Evolutionary conservation across 2,888 invertebrate species (phyloP), one percentile per base, ranked within the genome.

Genomic region (Bimastos eiseni): DNA sequence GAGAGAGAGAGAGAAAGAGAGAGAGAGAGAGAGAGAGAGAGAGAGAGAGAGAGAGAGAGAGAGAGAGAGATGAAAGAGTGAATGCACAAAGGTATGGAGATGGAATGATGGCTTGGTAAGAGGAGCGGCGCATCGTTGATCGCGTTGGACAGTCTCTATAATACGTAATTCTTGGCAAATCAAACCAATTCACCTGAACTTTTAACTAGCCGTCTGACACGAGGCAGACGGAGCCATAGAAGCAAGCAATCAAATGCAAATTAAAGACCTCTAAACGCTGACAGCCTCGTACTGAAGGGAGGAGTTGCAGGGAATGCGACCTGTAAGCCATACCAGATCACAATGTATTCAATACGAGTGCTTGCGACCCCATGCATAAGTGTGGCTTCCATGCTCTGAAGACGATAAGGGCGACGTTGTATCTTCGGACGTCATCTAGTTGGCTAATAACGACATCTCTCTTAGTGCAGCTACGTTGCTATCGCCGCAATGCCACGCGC

Each of bases 261-360:
- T 70, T 70, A 70, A 70, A 70, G 70, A 70, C 70, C 70, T 70
- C 70, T 70, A 70, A 70, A 70, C 30, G 70, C 70, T n/a, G 55
- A 55, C 55, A 55, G 70, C 17, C 11, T n/a, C 70, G 70, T 70
- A n/a, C 11, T n/a, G 70, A 41, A 15, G 15, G 70, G 49, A 49
- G 49, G 70, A 30, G 70, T 70, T 13, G 30, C 30, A 1, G 8
- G 30, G n/a, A n/a, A n/a, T n/a, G n/a, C n/a, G 4, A 70, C 70
- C 11, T 17, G 30, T 70, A 70, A 30, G n/a, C 70, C 70, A 70
- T 70, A 70, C 21, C 21, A 2, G 1, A 21, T 24, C 24, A 49
- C 24, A 3, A 49, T 44, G 19, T 49, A 24, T 24, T 5, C 49
- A 49, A 49, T 49, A 24, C 70, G n/a, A 70, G 30, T 70, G 70